Base-by-base conservation (phyloP, 2,797 vertebrate species). In the Pseudopleuronectes americanus region DNA sequence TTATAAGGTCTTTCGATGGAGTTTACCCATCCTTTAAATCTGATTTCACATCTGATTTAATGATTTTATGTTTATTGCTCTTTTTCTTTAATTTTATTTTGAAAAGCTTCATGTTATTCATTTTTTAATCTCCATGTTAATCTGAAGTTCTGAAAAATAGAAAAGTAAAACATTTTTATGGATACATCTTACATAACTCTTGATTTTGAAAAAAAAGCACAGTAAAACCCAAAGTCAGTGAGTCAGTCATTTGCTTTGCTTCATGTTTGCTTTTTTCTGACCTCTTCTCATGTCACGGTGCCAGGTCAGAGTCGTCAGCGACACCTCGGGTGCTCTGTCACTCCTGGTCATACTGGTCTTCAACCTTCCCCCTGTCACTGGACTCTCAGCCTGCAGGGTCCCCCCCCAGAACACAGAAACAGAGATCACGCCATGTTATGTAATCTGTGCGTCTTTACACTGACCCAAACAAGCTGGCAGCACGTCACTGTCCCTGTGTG, bases 281-380 rank as follows among this genome's bases (percentile, higher is more conserved):
- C 62, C 26, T 71, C 43, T 45, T 16, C 19, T 41, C 14, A 45
- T 45, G 4, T 16, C 57, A 21, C 3, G 6, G 17, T 19, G 45
- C 60, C 28, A 75, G 41, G 48, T 56, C 57, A 51, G 41, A 51
- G 49, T 41, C 48, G 63, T 70, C 9, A 60, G 52, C 43, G 13
- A 43, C 24, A 72, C 67, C 53, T 73, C 0, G 2, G 67, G 65
- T 51, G 66, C 41, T 6, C 9, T 43, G 41, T 43, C 41, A 43
- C 41, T 43, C 16, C 41, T 14, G 41, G 4, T 76, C 64, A 16
- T 60, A 55, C 31, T 47, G 59, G 47, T 45, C 48, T 48, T 58
- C 4, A 55, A 64, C 57, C 38, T 17, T 54, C 53, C 51, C 53
- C n/a, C 52, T 68, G 71, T 78, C 64, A 75, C 8, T 9, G 31